These are phyloP conservation scores for Aphelenchoides avenae DNA, from an alignment of 1,140 invertebrate species.

Conservation along the genomic window DNA sequence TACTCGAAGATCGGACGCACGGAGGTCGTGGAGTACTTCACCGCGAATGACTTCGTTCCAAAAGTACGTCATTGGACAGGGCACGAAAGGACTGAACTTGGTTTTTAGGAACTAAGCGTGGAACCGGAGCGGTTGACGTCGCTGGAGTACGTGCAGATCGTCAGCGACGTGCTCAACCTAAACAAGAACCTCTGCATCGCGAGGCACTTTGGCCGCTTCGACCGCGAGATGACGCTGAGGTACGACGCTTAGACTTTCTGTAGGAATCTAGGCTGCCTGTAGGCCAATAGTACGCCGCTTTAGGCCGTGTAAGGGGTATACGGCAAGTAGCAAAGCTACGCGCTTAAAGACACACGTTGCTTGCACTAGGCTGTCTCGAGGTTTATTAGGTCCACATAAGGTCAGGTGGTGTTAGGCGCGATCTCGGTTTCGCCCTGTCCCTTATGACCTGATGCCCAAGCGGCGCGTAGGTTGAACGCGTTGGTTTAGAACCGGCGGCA, in stretches of 20 bases:
- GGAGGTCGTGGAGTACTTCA: slow-evolving; percentile 68
- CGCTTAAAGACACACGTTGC: no score
- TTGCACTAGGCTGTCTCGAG: no score
- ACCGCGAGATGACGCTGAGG: slow-evolving; percentile 63
- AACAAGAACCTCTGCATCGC: slow-evolving; percentile 91
- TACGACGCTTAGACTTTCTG: no score
- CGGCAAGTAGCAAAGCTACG: slow-evolving; percentile 13
- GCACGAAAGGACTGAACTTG: not conserved
- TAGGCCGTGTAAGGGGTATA: no score
- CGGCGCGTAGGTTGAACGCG: no score
- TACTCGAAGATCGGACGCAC: slow-evolving; percentile 58
- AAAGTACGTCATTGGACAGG: slow-evolving; percentile 19
- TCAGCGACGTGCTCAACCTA: slow-evolving; percentile 72
- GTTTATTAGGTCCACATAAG: no score
- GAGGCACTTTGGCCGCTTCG: slow-evolving; percentile 78
- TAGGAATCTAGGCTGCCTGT: no score
- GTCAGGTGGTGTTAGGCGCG: no score
- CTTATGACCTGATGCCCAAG: no score
- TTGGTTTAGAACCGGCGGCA: no score
- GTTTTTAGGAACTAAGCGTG: slow-evolving; percentile 54
- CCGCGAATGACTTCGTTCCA: slow-evolving; percentile 69
- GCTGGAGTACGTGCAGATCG: slow-evolving; percentile 80
- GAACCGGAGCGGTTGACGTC: slow-evolving; percentile 54
- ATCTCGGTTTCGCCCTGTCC: no score
- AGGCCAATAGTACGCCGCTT: no score